Evolutionary conservation across 2,888 invertebrate species (phyloP), one percentile per base, ranked within the genome.

Genomic region (Lochmaea crataegi): DNA sequence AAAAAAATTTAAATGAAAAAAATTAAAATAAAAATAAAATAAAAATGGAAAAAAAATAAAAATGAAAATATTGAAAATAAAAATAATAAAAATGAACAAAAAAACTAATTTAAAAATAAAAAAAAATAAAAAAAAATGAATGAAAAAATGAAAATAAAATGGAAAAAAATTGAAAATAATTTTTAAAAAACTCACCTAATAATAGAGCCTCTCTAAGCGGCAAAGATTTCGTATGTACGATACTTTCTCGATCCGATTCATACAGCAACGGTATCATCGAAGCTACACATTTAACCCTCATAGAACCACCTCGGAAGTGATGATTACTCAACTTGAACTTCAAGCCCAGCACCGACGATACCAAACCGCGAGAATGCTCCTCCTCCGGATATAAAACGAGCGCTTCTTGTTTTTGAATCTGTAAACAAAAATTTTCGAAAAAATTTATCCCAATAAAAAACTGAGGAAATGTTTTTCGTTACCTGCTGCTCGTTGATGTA

Each of bases 401-500:
- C 69, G 88, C 88, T 76, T 87, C 87, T 64, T 86, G 86, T 80
- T 88, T 88, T 74, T 85, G 83, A 76, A 90, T 88, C 90, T 90
- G 86, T 16, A 81, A n/a, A 83, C n/a, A 61, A 79, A 72, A 65
- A 32, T 51, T 42, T 32, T n/a, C n/a, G n/a, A n/a, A 4, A 32
- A 42, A 11, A 11, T 42, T 4, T 10, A 42, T 42, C 10, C 10
- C 1, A 12, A 1, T 0, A 42, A 42, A 42, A 42, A n/a, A n/a
- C n/a, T n/a, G n/a, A n/a, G n/a, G n/a, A n/a, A 18, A 18, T 3
- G n/a, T 64, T 63, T 14, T n/a, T n/a, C n/a, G 41, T 45, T 88
- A 93, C 93, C 91, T 92, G 90, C 85, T 93, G 90, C 80, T 93
- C 93, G 83, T 94, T 93, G 83, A 94, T 93, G 86, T 92, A 93